These are phyloP conservation scores for Alethe castanea DNA, from an alignment of 2,113 vertebrate species.

Conservation along the genomic window DNA sequence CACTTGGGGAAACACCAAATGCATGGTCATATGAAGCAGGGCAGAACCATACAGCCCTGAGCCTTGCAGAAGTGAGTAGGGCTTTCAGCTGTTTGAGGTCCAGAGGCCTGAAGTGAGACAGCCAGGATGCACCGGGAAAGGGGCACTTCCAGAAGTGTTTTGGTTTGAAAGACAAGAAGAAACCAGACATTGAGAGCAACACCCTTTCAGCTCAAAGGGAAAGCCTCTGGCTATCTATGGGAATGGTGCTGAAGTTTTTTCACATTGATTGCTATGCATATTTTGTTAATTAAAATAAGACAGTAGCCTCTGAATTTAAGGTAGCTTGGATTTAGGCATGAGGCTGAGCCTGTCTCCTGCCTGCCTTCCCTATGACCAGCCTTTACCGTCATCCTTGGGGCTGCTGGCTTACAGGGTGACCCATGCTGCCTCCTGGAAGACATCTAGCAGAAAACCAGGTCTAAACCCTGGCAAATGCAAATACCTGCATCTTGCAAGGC, in stretches of 20 bases:
- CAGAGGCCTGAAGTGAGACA: neutral
- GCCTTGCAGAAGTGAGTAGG: neutral
- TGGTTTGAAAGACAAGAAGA: neutral
- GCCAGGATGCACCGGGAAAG: neutral
- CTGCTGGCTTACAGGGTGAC: neutral
- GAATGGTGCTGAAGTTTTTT: neutral
- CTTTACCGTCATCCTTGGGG: neutral
- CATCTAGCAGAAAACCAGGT: neutral
- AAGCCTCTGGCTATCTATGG: neutral
- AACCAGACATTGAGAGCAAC: neutral
- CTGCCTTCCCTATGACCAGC: neutral
- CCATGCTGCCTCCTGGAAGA: neutral
- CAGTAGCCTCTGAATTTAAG: neutral
- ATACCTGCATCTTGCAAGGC: neutral
- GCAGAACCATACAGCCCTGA: neutral
- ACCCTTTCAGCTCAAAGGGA: neutral
- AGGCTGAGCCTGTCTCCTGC: neutral
- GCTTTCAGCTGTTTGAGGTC: neutral
- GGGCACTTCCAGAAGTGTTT: neutral
- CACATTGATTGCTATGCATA: neutral
- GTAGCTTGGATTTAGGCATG: neutral
- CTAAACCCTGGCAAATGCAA: neutral
- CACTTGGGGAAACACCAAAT: neutral
- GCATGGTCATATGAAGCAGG: neutral
- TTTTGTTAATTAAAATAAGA: neutral